Evolutionary conservation across 2,113 vertebrate genomes (phyloP).

Genomic region (Pipra filicauda): DNA sequence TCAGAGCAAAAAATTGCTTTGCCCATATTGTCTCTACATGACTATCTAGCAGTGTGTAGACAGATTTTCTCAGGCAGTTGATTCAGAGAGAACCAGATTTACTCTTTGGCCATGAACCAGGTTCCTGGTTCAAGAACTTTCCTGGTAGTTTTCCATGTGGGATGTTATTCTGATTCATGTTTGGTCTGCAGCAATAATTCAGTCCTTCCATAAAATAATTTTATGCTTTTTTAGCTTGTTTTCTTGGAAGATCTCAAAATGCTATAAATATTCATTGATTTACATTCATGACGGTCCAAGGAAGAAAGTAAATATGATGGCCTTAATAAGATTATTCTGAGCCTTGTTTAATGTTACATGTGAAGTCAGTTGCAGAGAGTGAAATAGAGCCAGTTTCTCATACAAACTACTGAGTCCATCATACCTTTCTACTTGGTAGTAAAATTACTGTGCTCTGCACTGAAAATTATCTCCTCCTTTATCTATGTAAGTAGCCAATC

Average conservation of each 20-base stretch:
- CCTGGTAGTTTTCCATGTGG: constrained; percentile 15
- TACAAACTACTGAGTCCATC: not conserved
- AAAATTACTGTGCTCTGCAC: not conserved
- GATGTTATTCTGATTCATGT: constrained; percentile 46
- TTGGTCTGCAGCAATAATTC: constrained; percentile 34
- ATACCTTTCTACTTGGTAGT: not conserved
- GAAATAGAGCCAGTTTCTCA: not conserved
- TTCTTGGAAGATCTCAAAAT: constrained; percentile 35
- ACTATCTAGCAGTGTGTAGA: not conserved
- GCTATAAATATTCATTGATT: constrained; percentile 23
- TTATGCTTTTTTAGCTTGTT: constrained; percentile 30
- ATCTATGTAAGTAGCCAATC: not conserved
- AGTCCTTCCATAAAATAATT: constrained; percentile 23
- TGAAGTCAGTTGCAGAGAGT: not conserved
- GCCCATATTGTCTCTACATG: not conserved
- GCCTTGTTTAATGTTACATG: not conserved
- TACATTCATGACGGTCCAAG: not conserved
- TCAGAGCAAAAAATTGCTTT: not conserved
- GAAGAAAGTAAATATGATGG: not conserved
- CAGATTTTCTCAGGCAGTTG: constrained; percentile 44
- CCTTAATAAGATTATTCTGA: not conserved
- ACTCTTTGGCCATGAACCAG: constrained; percentile 21
- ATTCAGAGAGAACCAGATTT: constrained; percentile 52
- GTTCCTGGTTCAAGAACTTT: constrained; percentile 49
- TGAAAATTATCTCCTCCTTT: not conserved